Percentiles rank a stretch among this genome's conserved stretches.
These are phyloP conservation scores for Ormyrus nitidulus DNA, from an alignment of 2,888 invertebrate genomes.

Conservation along the genomic window DNA sequence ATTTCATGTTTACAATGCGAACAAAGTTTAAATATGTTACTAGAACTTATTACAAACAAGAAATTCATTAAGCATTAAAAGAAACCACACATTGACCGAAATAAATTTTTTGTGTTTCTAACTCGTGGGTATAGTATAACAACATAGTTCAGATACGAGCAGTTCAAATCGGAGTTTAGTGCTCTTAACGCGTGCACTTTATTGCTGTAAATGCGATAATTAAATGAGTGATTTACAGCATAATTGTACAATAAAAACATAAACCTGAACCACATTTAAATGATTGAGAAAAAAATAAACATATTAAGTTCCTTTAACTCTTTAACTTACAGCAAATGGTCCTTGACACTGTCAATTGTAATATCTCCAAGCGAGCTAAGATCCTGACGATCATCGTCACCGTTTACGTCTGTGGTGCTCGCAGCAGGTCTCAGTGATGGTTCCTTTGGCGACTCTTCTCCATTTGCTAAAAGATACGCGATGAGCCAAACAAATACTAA, in stretches of 20 bases:
- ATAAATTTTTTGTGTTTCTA: too few relatives aligned
- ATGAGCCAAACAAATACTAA: slow-evolving; percentile 38
- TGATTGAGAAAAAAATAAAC: too few relatives aligned
- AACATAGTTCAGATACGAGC: too few relatives aligned
- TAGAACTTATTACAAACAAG: not conserved
- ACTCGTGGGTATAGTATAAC: too few relatives aligned
- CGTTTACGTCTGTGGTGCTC: slow-evolving; percentile 74
- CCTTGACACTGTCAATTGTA: slow-evolving; percentile 95
- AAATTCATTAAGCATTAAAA: not conserved
- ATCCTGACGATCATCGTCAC: slow-evolving; percentile 77
- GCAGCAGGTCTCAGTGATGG: slow-evolving; percentile 68
- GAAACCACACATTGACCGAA: too few relatives aligned
- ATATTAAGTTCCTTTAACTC: too few relatives aligned
- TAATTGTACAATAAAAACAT: too few relatives aligned
- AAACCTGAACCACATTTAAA: too few relatives aligned
- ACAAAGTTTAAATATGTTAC: not conserved
- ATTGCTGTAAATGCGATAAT: too few relatives aligned
- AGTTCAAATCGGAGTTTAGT: too few relatives aligned
- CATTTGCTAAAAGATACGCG: slow-evolving; percentile 67
- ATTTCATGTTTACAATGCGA: not conserved
- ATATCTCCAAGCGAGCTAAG: slow-evolving; percentile 87
- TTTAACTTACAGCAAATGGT: slow-evolving; percentile 81
- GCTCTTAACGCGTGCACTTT: too few relatives aligned
- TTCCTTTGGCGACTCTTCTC: slow-evolving; percentile 70
- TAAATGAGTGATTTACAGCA: too few relatives aligned